Evolutionary conservation across 2,113 vertebrate species (phyloP).

Genomic region (Calidris pygmaea): DNA sequence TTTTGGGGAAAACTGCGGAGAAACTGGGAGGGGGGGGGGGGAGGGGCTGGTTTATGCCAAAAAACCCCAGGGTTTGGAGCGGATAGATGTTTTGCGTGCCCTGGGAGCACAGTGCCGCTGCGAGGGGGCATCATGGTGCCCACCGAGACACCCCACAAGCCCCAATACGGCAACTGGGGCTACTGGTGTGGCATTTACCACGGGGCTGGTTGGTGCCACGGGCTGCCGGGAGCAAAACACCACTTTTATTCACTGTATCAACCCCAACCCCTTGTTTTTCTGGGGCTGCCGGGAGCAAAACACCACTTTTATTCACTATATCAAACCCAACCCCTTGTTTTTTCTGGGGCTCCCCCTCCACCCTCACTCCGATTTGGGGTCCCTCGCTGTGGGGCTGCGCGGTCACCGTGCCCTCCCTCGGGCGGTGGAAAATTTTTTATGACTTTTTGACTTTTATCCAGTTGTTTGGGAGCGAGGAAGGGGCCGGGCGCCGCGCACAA

Average conservation of each 20-base stretch:
- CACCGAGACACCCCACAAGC: neutral
- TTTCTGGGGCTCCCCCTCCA: neutral
- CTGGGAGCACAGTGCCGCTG: neutral
- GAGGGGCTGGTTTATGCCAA: fast-evolving
- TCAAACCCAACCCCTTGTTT: neutral
- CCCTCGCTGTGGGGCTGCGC: neutral
- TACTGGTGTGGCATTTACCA: fast-evolving
- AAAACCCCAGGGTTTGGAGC: fast-evolving
- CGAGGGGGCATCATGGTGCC: fast-evolving
- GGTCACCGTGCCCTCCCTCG: neutral
- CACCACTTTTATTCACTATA: fast-evolving
- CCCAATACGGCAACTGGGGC: fast-evolving
- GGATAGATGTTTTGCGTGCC: fast-evolving
- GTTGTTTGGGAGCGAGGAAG: conserved; percentile 38
- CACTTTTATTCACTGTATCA: fast-evolving
- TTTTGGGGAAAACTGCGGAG: neutral
- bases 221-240: fast-evolving
- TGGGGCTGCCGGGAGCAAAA: neutral
- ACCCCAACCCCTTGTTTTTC: neutral
- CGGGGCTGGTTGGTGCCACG: fast-evolving
- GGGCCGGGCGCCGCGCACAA: neutral
- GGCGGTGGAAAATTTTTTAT: conserved; percentile 40
- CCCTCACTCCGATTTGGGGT: neutral
- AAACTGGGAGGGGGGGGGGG: fast-evolving
- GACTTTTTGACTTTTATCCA: conserved; percentile 6